Evolutionary conservation across 2,888 invertebrate genomes (phyloP).

Genomic region (Orthonychiurus folsomi): DNA sequence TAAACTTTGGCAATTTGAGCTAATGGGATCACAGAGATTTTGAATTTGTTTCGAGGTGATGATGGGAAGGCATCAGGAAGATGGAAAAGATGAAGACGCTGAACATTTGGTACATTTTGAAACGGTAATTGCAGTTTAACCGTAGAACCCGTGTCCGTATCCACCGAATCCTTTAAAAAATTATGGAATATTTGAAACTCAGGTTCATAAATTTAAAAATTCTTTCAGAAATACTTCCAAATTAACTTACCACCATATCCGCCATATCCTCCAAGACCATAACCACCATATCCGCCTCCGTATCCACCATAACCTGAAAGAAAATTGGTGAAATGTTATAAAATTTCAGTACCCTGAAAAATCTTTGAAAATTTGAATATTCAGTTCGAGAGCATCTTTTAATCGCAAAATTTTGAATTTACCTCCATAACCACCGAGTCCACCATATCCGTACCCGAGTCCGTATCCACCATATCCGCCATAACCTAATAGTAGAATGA

Average conservation of each 20-base stretch:
- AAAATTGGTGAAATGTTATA: not conserved
- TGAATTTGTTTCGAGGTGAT: not conserved
- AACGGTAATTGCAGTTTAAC: too few relatives aligned
- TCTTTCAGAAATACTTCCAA: too few relatives aligned
- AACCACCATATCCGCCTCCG: conserved; percentile 12
- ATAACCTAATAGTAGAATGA: too few relatives aligned
- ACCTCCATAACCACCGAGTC: conserved; percentile 17
- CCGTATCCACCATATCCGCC: conserved; percentile 25
- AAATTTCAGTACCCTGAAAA: too few relatives aligned
- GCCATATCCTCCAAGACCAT: too few relatives aligned
- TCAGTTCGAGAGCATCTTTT: too few relatives aligned
- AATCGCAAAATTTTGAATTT: too few relatives aligned
- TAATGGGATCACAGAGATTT: not conserved
- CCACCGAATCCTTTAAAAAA: conserved; percentile 1
- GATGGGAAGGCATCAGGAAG: not conserved
- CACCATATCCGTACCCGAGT: conserved; percentile 14
- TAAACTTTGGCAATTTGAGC: not conserved
- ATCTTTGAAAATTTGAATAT: too few relatives aligned
- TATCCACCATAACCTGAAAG: conserved; percentile 14
- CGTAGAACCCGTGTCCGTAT: conserved; percentile 6
- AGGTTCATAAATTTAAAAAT: too few relatives aligned
- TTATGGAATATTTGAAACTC: not conserved
- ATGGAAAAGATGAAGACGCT: not conserved
- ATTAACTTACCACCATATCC: too few relatives aligned
- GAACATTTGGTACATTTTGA: not conserved